Evolutionary conservation across 2,888 invertebrate species (phyloP).

Genomic region (Stenodema calcarata): DNA sequence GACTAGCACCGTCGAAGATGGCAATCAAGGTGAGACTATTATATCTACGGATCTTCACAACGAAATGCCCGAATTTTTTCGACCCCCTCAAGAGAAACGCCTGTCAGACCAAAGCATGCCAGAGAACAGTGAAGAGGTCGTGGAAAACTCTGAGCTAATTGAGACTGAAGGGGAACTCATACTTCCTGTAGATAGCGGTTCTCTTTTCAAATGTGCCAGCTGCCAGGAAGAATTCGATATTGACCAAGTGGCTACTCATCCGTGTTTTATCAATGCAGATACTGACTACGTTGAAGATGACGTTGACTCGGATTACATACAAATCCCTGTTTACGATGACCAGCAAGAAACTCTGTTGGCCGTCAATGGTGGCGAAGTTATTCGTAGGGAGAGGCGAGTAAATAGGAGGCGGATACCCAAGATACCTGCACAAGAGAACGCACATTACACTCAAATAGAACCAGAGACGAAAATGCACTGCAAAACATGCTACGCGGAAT

Average conservation of each 20-base stretch:
- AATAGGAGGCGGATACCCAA: slow-evolving; percentile 36
- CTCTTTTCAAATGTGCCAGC: slow-evolving; percentile 46
- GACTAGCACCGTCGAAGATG: neutral
- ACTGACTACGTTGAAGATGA: slow-evolving; percentile 50
- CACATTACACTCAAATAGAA: slow-evolving; percentile 6
- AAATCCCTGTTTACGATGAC: neutral
- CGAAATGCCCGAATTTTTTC: slow-evolving; percentile 52
- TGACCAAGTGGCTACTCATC: slow-evolving; percentile 47
- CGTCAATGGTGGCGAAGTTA: neutral
- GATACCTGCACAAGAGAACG: slow-evolving; percentile 44
- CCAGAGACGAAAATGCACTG: slow-evolving; percentile 48
- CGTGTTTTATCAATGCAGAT: slow-evolving; percentile 50
- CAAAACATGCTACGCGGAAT: slow-evolving; percentile 52
- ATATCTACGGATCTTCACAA: slow-evolving; percentile 43
- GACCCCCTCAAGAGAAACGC: slow-evolving; percentile 30
- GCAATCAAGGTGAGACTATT: slow-evolving; percentile 1
- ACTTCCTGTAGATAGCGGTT: neutral
- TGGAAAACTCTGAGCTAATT: neutral
- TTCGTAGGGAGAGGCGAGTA: neutral
- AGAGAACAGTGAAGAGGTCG: neutral
- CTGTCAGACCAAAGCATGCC: neutral
- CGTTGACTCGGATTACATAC: neutral
- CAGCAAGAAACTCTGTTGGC: neutral
- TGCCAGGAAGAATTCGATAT: slow-evolving; percentile 52
- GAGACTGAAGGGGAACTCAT: slow-evolving; percentile 2